phyloP scores from a whole-genome alignment of 2,797 vertebrate genomes.

The Chelon labrosus region DNA sequence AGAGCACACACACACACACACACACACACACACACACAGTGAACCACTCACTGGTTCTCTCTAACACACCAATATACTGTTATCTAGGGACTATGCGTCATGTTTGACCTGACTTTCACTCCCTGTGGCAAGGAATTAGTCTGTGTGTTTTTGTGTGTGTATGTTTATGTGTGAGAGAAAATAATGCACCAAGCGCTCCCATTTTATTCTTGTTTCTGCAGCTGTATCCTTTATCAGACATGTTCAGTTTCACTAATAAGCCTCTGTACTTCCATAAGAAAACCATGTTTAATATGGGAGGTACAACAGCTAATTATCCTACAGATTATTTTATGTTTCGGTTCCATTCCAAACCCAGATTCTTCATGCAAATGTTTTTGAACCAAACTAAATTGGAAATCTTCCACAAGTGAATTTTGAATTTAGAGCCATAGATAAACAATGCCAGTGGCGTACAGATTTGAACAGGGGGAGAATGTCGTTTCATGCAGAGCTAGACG shows the following conservation, averaged over 20 bases:
- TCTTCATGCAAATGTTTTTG: constrained; percentile 17
- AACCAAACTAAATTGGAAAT: constrained; percentile 40
- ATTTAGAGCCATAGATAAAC: constrained; percentile 20
- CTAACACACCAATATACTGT: constrained; percentile 39
- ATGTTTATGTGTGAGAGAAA: constrained; percentile 14
- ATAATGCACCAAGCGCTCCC: constrained; percentile 53
- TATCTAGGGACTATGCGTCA: constrained; percentile 63
- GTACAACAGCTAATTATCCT: constrained; percentile 23
- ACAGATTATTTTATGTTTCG: constrained; percentile 28
- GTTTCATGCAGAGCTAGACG: no score
- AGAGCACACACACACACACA: constrained; percentile 9
- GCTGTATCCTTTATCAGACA: constrained; percentile 28
- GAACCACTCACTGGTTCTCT: constrained; percentile 32
- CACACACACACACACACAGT: neutral
- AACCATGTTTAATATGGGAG: constrained; percentile 5
- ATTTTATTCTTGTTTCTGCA: constrained; percentile 31
- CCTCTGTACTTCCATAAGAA: constrained; percentile 10
- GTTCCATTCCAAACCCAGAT: constrained; percentile 18
- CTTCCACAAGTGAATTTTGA: constrained; percentile 11
- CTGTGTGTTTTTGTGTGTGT: constrained; percentile 14
- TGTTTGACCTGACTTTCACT: constrained; percentile 70
- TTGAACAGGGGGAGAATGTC: no score
- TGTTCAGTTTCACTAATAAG: constrained; percentile 4
- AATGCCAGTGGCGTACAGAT: neutral
- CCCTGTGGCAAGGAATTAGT: constrained; percentile 60